Evolutionary conservation across 2,888 invertebrate species (phyloP), one percentile per base, ranked within the genome.

Genomic region (Glyphotaelius pellucidus): DNA sequence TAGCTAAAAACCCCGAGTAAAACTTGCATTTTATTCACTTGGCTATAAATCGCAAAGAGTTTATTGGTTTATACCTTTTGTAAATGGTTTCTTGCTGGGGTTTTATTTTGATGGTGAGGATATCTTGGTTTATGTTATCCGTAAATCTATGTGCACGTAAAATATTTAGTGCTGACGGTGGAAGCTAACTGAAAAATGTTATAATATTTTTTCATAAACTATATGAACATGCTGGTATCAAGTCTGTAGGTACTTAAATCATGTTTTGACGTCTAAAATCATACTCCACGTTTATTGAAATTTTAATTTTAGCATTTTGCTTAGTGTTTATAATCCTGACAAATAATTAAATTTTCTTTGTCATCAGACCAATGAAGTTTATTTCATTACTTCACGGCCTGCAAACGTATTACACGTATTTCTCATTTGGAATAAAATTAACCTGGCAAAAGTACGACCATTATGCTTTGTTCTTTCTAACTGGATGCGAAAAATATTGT

Each of bases 61-160:
- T 32, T 32, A 86, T 42, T 86, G 86, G 35, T 86, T 86, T 83
- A n/a, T 86, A 38, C 42, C 42, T 86, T 86, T 86, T n/a, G 35
- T 25, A 42, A 86, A 86, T 42, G 35, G 38, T n/a, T 30, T n/a
- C 19, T 31, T 30, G 30, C 86, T 86, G 9, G 15, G 30, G 38
- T 42, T 42, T 47, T 38, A 30, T n/a, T 42, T 86, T 42, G 42
- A 38, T 42, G 42, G 30, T 42, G 25, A n/a, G n/a, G 30, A 85
- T 35, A 86, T 86, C 42, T 86, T 86, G 42, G 86, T 86, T 86
- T 86, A 86, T 42, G 86, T 35, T 86, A 30, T 86, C 42, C 42
- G 86, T 86, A 86, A 86, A 86, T 86, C 86, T 86, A 86, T 86
- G 86, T 86, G 38, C 86, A 86, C 86, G 86, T 86, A 86, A 86